Percentiles rank a stretch among this genome's conserved stretches.
These are phyloP conservation scores for Phoebastria nigripes DNA, from an alignment of 2,797 vertebrate genomes.

Conservation along the genomic window DNA sequence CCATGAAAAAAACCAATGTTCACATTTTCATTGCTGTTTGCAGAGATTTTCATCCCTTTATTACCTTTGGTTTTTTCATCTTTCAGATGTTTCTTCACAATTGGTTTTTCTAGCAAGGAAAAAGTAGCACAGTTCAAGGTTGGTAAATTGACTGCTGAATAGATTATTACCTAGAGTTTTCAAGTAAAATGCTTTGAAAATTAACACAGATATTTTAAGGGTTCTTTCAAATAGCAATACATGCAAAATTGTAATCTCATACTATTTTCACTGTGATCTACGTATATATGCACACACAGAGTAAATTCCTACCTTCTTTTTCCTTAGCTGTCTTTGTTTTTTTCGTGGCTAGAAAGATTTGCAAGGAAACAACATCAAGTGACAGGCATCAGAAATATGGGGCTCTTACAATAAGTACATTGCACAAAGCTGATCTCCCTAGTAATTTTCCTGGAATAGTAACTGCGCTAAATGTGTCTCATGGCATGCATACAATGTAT, in stretches of 20 bases:
- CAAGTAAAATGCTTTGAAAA: neutral
- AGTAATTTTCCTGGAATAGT: neutral
- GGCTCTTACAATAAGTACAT: neutral
- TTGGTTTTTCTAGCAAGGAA: slow-evolving; percentile 41
- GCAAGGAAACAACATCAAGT: neutral
- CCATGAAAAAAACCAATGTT: neutral
- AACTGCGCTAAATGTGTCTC: neutral
- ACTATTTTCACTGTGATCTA: neutral
- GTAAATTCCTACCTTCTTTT: slow-evolving; percentile 66
- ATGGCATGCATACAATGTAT: neutral
- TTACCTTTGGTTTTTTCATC: slow-evolving; percentile 61
- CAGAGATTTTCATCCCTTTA: neutral
- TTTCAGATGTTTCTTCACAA: slow-evolving; percentile 45
- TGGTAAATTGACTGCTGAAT: neutral
- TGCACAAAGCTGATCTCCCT: neutral
- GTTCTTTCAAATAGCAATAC: neutral
- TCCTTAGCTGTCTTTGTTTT: slow-evolving; percentile 60
- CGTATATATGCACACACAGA: neutral
- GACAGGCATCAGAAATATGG: neutral
- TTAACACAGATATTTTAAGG: neutral
- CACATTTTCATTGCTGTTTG: neutral
- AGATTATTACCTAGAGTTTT: neutral
- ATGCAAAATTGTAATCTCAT: neutral
- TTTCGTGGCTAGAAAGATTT: slow-evolving; percentile 50
- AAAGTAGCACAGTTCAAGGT: neutral